Percentiles rank a stretch among this genome's conserved stretches.
phyloP scores from a whole-genome alignment of 2,113 vertebrate species.

The Sylvietta virens region DNA sequence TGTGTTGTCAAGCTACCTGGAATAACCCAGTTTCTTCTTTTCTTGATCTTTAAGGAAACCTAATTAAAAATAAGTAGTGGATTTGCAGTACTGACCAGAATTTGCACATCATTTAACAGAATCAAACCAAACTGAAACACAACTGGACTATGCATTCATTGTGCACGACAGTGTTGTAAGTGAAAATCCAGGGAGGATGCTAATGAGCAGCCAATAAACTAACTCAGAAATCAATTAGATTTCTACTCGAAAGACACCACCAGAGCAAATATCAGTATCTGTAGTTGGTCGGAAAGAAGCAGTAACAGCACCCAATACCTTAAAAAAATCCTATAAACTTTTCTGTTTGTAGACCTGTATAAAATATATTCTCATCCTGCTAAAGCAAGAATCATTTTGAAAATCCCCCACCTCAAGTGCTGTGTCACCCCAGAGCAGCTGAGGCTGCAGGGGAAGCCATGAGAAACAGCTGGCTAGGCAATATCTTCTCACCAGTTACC shows the following conservation, averaged over 20 bases:
- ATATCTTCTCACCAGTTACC: not conserved
- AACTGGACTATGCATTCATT: not conserved
- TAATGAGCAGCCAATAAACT: not conserved
- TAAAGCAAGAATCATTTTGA: not conserved
- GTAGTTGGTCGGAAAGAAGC: not conserved
- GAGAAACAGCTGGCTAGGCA: not conserved
- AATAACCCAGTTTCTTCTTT: not conserved
- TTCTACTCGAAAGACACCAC: not conserved
- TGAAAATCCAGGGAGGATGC: not conserved
- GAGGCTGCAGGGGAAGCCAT: not conserved
- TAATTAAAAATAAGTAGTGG: not conserved
- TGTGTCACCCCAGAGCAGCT: not conserved
- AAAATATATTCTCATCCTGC: not conserved
- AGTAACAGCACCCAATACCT: not conserved
- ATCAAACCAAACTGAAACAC: not conserved
- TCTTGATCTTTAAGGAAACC: not conserved
- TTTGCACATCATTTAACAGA: not conserved
- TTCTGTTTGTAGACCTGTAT: not conserved
- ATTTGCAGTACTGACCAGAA: not conserved
- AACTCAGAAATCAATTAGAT: not conserved
- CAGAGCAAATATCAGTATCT: not conserved
- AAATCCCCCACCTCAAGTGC: not conserved
- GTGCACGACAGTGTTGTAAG: not conserved
- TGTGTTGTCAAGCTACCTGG: not conserved
- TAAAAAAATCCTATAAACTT: not conserved